Evolutionary conservation across 2,113 vertebrate genomes (phyloP).

Genomic region (Gnathonemus longibarbis): DNA sequence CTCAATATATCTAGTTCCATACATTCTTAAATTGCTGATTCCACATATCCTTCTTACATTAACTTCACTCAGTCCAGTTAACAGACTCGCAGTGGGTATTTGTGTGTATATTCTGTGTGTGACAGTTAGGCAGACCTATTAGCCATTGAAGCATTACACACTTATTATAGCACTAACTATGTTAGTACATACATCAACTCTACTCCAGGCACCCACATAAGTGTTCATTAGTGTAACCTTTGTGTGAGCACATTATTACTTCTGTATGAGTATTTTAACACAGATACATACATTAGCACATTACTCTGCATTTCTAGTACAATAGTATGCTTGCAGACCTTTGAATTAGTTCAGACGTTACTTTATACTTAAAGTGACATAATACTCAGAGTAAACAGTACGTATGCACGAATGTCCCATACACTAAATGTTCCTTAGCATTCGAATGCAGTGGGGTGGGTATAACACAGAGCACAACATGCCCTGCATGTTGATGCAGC

Average conservation of each 20-base stretch:
- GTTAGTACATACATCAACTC: neutral
- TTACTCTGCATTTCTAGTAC: neutral
- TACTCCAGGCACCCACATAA: neutral
- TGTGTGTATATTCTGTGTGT: neutral
- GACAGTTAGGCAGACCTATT: neutral
- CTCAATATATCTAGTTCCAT: neutral
- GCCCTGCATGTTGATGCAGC: conserved; percentile 34
- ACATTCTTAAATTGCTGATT: neutral
- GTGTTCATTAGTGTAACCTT: neutral
- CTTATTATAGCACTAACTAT: neutral
- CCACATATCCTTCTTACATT: neutral
- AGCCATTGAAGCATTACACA: neutral
- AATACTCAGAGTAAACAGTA: neutral
- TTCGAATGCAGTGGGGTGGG: neutral
- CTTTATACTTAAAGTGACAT: neutral
- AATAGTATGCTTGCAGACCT: neutral
- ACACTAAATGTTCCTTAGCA: neutral
- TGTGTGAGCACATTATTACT: neutral
- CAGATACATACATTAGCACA: neutral
- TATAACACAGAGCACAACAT: conserved; percentile 3
- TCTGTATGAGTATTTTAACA: neutral
- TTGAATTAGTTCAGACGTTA: neutral
- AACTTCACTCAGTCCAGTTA: neutral
- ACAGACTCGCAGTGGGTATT: neutral
- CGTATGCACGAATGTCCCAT: neutral